These are phyloP conservation scores for Drosophila anceps DNA, from an alignment of 2,888 invertebrate genomes.

Conservation along the genomic window DNA sequence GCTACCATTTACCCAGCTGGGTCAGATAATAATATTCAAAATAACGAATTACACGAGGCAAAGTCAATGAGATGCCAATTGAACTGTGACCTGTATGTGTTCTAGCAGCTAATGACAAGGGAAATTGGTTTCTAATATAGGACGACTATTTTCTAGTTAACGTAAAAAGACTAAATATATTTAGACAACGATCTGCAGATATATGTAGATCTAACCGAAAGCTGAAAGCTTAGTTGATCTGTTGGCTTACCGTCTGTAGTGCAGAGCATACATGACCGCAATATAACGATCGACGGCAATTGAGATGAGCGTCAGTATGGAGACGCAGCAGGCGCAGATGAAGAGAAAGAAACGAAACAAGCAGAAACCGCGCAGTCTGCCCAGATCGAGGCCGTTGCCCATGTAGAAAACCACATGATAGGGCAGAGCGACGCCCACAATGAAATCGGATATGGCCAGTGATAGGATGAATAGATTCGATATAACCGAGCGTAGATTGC, in stretches of 20 bases:
- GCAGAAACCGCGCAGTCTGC: conserved; percentile 88
- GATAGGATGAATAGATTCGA: conserved; percentile 93
- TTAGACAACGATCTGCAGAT: background rate
- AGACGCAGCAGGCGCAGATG: conserved; percentile 91
- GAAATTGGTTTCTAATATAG: too few relatives aligned
- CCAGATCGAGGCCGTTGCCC: conserved; percentile 87
- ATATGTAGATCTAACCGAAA: background rate
- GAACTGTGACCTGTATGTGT: background rate
- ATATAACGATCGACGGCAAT: conserved; percentile 93
- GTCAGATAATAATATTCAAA: background rate
- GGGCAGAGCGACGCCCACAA: conserved; percentile 91
- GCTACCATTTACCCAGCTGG: background rate
- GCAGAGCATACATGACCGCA: conserved; percentile 92
- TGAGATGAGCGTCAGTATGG: conserved; percentile 91
- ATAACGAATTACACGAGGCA: background rate
- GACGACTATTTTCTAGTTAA: too few relatives aligned
- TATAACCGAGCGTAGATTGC: conserved; percentile 89
- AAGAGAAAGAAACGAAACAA: conserved; percentile 90
- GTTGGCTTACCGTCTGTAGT: conserved; percentile 88
- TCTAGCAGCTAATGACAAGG: too few relatives aligned
- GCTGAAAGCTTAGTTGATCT: background rate
- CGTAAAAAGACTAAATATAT: background rate
- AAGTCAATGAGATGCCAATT: background rate
- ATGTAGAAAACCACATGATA: conserved; percentile 92
- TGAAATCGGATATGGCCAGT: conserved; percentile 91